Evolutionary conservation across 2,888 invertebrate genomes (phyloP).

Genomic region (Meteorus colon): DNA sequence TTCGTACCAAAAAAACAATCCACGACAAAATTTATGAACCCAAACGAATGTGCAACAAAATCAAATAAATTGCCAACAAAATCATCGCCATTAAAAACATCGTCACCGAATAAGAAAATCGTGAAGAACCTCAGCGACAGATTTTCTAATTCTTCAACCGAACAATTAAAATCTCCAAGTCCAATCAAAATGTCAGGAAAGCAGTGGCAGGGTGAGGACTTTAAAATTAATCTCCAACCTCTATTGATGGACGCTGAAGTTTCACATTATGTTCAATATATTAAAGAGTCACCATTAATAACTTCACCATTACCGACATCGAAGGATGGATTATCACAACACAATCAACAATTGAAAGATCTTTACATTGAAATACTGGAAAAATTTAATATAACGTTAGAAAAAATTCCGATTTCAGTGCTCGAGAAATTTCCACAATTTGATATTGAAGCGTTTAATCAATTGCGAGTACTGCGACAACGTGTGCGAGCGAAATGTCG

Average conservation of each 20-base stretch:
- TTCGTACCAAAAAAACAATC: conserved; percentile 10
- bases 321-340: conserved; percentile 57
- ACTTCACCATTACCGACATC: conserved; percentile 51
- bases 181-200: conserved; percentile 44
- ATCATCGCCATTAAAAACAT: neutral
- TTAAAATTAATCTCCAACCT: conserved; percentile 63
- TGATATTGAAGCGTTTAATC: conserved; percentile 75
- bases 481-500: conserved; percentile 77
- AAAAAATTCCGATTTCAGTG: conserved; percentile 78
- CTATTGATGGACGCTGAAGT: conserved; percentile 61
- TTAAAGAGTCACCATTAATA: conserved; percentile 60
- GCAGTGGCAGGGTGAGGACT: conserved; percentile 62
- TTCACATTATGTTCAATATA: conserved; percentile 60
- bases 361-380: conserved; percentile 78
- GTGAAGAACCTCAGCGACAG: neutral
- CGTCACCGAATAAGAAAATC: neutral
- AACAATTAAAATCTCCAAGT: neutral
- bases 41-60: neutral
- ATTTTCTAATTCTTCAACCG: neutral
- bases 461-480: conserved; percentile 76
- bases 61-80: neutral
- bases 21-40: neutral
- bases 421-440: conserved; percentile 79
- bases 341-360: conserved; percentile 70
- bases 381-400: conserved; percentile 78